Base-by-base conservation (phyloP, 2,113 vertebrate genomes). In the Anser cygnoides region DNA sequence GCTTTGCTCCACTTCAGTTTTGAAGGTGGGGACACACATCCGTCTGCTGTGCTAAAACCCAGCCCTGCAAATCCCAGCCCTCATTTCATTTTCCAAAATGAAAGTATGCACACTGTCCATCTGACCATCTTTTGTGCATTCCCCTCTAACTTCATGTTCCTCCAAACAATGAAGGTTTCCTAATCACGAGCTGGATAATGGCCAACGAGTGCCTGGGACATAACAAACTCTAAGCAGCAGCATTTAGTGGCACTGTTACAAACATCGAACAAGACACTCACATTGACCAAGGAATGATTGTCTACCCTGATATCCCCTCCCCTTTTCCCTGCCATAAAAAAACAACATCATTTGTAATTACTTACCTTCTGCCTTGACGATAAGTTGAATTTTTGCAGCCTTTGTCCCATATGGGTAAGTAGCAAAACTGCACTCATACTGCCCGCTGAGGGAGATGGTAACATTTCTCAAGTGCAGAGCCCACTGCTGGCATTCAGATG, bases 361-460 rank as follows among this genome's bases (percentile, higher is more conserved):
- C 97, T 97, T 95, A 98, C 97, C 93, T 79, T 91, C 85, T 82
- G 70, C 84, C 84, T 86, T 82, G 59, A 98, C n/a, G 28, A 74
- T 2, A 31, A 98, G 94, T 5, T 92, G 90, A 68, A 92, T 93
- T 84, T 82, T 84, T 49, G 71, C 83, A n/a, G 74, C 92, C 65
- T 76, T 87, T 87, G 94, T 91, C 49, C 97, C 97, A 4, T 75
- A 22, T 0, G 97, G 98, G 35, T 90, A 97, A n/a, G 97, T 83
- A 90, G 92, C 67, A 84, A 98, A 96, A 70, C 39, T 97, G 79
- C 97, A 98, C 35, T 97, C 5, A 0, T 98, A 98, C 31, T 90
- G 77, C 54, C 98, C 97, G 1, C 73, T 90, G 18, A 96, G 67
- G 20, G 92, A 90, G 11, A 85, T 0, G 1, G 89, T 97, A 16